Percentiles rank a stretch among this genome's conserved stretches.
Evolutionary conservation across 2,113 vertebrate species (phyloP).

Genomic region (Oreotragus oreotragus): DNA sequence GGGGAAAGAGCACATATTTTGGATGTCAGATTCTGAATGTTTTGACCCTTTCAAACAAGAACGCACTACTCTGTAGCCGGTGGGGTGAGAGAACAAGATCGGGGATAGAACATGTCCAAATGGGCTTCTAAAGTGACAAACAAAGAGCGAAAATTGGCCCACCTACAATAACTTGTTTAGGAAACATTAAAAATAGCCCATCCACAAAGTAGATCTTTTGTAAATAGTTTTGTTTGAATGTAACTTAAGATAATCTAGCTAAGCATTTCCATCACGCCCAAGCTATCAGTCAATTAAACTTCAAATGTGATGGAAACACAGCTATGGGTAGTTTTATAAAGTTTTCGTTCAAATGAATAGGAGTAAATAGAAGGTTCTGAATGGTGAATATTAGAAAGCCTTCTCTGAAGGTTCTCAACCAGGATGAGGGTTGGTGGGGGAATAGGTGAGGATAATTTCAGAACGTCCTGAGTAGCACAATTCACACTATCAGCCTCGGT

Average conservation of each 20-base stretch:
- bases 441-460: neutral
- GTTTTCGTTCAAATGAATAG: neutral
- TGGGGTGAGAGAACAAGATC: neutral
- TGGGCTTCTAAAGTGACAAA: neutral
- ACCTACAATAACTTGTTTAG: conserved; percentile 15
- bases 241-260: conserved; percentile 28
- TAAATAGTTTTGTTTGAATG: conserved; percentile 42
- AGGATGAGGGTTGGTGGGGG: neutral
- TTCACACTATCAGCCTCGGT: neutral
- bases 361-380: neutral
- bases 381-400: neutral
- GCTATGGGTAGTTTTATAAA: neutral
- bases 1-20: conserved; percentile 57
- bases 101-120: neutral
- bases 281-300: conserved; percentile 27
- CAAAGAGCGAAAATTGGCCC: neutral
- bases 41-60: conserved; percentile 71
- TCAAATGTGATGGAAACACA: conserved; percentile 48
- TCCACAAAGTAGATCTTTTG: conserved; percentile 10
- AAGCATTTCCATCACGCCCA: neutral
- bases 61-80: neutral
- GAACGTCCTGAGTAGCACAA: neutral
- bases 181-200: conserved; percentile 53
- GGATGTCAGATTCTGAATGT: conserved; percentile 69
- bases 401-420: neutral